These are phyloP conservation scores for Pectinophora gossypiella DNA, from an alignment of 1,140 invertebrate species.

Conservation along the genomic window DNA sequence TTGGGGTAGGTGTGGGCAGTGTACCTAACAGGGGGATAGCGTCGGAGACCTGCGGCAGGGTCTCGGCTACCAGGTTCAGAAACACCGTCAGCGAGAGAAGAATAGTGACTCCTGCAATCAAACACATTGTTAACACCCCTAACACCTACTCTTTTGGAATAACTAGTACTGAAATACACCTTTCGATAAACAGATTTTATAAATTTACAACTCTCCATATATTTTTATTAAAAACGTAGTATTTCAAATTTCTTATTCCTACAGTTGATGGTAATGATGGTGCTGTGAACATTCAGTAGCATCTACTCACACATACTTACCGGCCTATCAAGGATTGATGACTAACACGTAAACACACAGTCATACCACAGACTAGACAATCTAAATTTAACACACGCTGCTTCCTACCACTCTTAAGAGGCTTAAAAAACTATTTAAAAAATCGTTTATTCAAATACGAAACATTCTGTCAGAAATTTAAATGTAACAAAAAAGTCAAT, in stretches of 20 bases:
- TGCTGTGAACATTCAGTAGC: constrained; percentile 15
- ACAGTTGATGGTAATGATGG: constrained; percentile 10
- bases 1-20: constrained; percentile 57
- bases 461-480: too few relatives aligned
- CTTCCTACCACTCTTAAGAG: constrained; percentile 23
- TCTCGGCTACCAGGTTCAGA: constrained; percentile 96
- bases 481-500: too few relatives aligned
- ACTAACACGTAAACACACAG: constrained; percentile 38
- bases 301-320: constrained; percentile 32
- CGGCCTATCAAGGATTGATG: constrained; percentile 12
- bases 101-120: constrained; percentile 99
- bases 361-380: constrained; percentile 34
- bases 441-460: too few relatives aligned
- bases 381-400: constrained; percentile 33
- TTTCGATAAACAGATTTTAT: too few relatives aligned
- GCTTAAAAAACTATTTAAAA: too few relatives aligned
- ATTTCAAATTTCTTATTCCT: too few relatives aligned
- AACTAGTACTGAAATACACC: too few relatives aligned
- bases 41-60: constrained; percentile 95
- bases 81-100: constrained; percentile 99
- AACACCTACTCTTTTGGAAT: too few relatives aligned
- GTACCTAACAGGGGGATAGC: constrained; percentile 96
- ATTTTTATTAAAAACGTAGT: constrained; percentile 5
- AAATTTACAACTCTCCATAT: constrained; percentile 39
- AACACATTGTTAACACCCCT: constrained; percentile 73